phyloP scores from a whole-genome alignment of 2,113 vertebrate species.

The Sinocyclocheilus maitianheensis region DNA sequence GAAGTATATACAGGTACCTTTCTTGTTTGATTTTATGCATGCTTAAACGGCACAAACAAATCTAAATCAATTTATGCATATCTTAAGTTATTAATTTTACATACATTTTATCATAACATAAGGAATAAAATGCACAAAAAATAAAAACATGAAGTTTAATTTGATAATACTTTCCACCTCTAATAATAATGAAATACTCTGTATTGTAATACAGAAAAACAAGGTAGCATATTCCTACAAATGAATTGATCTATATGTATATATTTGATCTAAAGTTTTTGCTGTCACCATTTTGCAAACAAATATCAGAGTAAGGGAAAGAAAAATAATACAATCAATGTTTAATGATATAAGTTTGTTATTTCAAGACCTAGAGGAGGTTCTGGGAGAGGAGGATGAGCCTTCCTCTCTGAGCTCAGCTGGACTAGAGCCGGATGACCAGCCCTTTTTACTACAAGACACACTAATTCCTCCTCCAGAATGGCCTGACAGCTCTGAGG shows the following conservation, averaged over 20 bases:
- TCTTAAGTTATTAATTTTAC: neutral
- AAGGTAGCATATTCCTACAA: neutral
- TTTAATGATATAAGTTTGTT: neutral
- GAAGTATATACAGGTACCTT: slow-evolving; percentile 81
- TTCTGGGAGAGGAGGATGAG: slow-evolving; percentile 62
- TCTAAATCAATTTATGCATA: neutral
- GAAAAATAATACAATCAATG: neutral
- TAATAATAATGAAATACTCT: neutral
- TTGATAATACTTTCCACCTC: neutral
- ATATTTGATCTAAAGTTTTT: neutral
- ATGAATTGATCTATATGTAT: neutral
- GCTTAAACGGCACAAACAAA: neutral
- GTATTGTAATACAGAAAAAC: neutral
- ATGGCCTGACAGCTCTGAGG: slow-evolving; percentile 69
- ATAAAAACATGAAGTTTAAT: too few relatives aligned
- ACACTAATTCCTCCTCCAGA: slow-evolving; percentile 67
- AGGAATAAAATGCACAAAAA: too few relatives aligned
- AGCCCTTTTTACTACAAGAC: slow-evolving; percentile 59
- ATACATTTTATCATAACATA: too few relatives aligned
- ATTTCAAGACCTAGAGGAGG: slow-evolving; percentile 71
- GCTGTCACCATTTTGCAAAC: neutral
- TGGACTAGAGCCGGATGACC: slow-evolving; percentile 52
- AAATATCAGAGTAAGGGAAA: neutral
- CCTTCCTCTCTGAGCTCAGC: neutral
- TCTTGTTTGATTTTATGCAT: neutral